Conservation (phyloP, 2,113 vertebrate genomes). For the Beaufortia kweichowensis region DNA sequence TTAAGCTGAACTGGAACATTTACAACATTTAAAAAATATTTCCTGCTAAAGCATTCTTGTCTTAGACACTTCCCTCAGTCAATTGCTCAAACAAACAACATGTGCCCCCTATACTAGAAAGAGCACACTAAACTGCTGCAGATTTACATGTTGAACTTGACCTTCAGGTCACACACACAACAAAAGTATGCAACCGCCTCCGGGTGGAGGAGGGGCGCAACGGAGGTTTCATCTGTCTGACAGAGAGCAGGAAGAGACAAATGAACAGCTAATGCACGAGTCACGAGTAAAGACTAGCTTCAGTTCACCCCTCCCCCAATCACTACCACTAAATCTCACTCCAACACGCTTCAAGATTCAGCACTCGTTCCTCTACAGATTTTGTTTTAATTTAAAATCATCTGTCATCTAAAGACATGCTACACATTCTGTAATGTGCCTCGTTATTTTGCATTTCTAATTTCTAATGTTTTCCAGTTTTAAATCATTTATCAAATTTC, state of each 20-base stretch:
- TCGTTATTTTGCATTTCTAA: no score
- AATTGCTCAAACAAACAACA: constrained; percentile 40
- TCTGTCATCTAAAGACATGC: no score
- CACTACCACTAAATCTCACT: not conserved
- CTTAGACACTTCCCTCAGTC: constrained; percentile 34
- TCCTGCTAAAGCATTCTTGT: not conserved
- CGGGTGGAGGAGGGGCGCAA: constrained; percentile 32
- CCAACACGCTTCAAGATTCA: no score
- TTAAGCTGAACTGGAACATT: not conserved
- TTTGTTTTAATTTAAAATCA: no score
- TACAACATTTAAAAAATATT: not conserved
- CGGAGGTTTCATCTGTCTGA: constrained; percentile 21
- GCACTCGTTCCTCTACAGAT: not conserved
- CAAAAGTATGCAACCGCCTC: constrained; percentile 8
- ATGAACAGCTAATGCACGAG: constrained; percentile 16
- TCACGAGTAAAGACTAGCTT: constrained; percentile 7
- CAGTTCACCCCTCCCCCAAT: constrained; percentile 19
- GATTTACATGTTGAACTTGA: constrained; percentile 47
- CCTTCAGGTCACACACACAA: constrained; percentile 46
- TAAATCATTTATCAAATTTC: no score
- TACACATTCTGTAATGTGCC: no score
- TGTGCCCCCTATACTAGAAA: constrained; percentile 8
- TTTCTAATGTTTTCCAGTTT: no score
- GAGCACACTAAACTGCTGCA: not conserved
- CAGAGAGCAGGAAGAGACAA: constrained; percentile 20